Evolutionary conservation across 2,888 invertebrate genomes (phyloP).

Genomic region (Liopterus haemorrhoidalis): DNA sequence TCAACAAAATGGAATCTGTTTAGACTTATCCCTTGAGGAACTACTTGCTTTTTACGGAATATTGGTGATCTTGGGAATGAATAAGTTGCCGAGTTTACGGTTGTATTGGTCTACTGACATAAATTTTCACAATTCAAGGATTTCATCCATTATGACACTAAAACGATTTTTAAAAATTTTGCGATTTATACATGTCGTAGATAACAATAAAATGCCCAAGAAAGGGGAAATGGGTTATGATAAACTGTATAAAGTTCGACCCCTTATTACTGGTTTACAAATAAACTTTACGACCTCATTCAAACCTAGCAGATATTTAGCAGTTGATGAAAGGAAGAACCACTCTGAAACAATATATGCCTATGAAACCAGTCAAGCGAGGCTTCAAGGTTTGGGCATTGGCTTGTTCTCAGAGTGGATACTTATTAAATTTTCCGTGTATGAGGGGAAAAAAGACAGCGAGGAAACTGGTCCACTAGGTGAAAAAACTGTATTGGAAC

Average conservation of each 20-base stretch:
- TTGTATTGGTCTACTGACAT: constrained; percentile 7
- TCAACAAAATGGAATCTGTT: constrained; percentile 4
- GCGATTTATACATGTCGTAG: constrained; percentile 27
- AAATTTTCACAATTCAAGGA: constrained; percentile 8
- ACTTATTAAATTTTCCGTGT: constrained; percentile 7
- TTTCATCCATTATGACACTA: constrained; percentile 23
- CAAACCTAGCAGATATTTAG: constrained; percentile 21
- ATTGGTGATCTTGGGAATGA: constrained; percentile 28
- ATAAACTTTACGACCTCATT: constrained; percentile 22
- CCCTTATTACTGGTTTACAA: constrained; percentile 21
- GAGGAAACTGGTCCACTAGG: constrained; percentile 26
- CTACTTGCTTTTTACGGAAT: constrained; percentile 14
- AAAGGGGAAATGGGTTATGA: constrained; percentile 24
- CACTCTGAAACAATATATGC: constrained; percentile 22
- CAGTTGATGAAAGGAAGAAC: constrained; percentile 23
- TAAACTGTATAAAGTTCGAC: constrained; percentile 31
- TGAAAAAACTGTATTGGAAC: constrained; percentile 31
- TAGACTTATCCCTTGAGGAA: constrained; percentile 11
- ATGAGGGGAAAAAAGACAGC: constrained; percentile 18
- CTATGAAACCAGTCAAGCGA: constrained; percentile 15
- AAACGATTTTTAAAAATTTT: constrained; percentile 29
- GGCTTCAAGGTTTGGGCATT: constrained; percentile 18
- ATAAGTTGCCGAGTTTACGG: constrained; percentile 15
- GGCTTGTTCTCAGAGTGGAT: constrained; percentile 14
- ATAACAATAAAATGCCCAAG: constrained; percentile 24